Conservation (phyloP, 2,888 invertebrate species). For the Agriopis marginaria region DNA sequence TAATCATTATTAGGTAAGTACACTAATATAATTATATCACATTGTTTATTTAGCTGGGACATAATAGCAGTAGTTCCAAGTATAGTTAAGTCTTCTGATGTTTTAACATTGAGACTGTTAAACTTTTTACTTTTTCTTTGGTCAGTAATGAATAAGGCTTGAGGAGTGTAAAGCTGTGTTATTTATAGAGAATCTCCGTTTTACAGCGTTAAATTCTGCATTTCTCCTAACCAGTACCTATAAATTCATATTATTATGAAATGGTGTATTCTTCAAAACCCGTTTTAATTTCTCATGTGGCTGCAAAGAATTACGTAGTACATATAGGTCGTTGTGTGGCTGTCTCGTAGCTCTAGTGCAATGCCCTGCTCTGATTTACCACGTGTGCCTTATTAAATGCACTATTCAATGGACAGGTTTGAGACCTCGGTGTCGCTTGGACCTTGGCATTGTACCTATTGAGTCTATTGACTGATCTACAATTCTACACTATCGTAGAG, state of each 20-base stretch:
- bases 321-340: no score
- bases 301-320: no score
- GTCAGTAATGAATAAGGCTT: background rate
- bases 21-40: no score
- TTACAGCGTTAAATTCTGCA: background rate
- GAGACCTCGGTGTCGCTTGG: conserved; percentile 6
- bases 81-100: background rate
- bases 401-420: conserved; percentile 2
- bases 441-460: conserved; percentile 16
- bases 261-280: conserved; percentile 12
- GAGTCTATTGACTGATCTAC: background rate
- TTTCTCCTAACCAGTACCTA: no score
- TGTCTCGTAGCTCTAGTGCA: conserved; percentile 19
- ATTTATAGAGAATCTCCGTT: background rate
- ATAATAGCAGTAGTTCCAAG: background rate
- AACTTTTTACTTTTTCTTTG: background rate
- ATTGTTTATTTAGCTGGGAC: conserved; percentile 3
- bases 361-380: conserved; percentile 31
- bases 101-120: background rate
- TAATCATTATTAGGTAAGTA: background rate
- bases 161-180: background rate
- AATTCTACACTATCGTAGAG: background rate
- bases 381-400: conserved; percentile 15
- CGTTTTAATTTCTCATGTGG: conserved; percentile 16
- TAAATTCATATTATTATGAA: background rate